Evolutionary conservation across 2,113 vertebrate genomes (phyloP), one percentile per base, ranked within the genome.

Genomic region (Ursus arctos): DNA sequence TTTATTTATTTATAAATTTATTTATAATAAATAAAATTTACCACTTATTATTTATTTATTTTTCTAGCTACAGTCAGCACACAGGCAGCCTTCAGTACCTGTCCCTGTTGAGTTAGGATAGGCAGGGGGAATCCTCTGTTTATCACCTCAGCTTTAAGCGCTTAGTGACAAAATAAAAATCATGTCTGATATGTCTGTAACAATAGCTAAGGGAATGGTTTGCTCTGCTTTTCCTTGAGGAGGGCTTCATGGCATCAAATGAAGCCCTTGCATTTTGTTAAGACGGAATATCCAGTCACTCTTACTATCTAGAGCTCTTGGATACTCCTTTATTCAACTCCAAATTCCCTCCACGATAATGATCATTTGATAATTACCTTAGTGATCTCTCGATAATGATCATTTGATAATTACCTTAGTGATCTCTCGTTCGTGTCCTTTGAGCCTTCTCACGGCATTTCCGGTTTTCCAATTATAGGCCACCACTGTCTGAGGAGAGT

Each of bases 401-500:
- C 72, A n/a, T 47, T 22, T 51, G 47, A 71, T 19, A 53, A 1
- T 94, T 99, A 99, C 99, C 99, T 99, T 99, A 96, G 99, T 99
- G 97, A 99, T 99, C 98, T 99, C 99, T 43, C 98, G 99, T 93
- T 99, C 98, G 92, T 99, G 99, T 84, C 99, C 99, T 53, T 98
- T 28, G 97, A 99, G 99, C 33, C 98, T 99, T 98, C 96, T 99
- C 98, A 99, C 99, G 97, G 98, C 97, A 2, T 98, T 98, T 94
- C 99, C 99, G 3, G 99, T 99, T 94, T 99, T 99, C 99, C 99
- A 99, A 96, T 99, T 99, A 87, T 99, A 99, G 71, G 99, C 99
- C n/a, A 99, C 99, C 82, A 99, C 99, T 0, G 97, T 99, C 99
- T 99, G 98, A 24, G 33, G 95, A 81, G 87, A 94, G 63, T 69